These are phyloP conservation scores for Odontomyia ornata DNA, from an alignment of 2,888 invertebrate species.

Conservation along the genomic window DNA sequence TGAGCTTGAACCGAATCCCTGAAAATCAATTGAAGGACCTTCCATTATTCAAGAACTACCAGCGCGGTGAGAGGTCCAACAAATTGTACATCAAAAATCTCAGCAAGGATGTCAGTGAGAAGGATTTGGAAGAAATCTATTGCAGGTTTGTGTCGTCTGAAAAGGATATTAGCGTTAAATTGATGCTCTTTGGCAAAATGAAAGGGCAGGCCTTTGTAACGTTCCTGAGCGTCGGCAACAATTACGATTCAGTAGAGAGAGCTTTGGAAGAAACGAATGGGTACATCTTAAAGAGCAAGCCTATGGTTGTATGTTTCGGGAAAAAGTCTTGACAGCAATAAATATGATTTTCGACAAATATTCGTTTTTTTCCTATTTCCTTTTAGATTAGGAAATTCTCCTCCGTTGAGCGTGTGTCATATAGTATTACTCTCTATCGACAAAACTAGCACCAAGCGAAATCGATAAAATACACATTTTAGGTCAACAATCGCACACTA, in stretches of 20 bases:
- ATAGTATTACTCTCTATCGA: no score
- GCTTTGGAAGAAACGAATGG: slow-evolving; percentile 89
- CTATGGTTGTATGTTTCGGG: slow-evolving; percentile 90
- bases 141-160: slow-evolving; percentile 68
- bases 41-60: slow-evolving; percentile 87
- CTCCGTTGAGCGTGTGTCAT: no score
- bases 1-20: slow-evolving; percentile 75
- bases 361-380: not conserved
- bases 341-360: not conserved
- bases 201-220: slow-evolving; percentile 96
- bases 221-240: slow-evolving; percentile 53
- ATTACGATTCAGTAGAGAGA: slow-evolving; percentile 69
- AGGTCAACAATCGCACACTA: no score
- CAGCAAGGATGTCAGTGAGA: slow-evolving; percentile 78
- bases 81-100: slow-evolving; percentile 94
- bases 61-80: slow-evolving; percentile 80
- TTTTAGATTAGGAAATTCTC: not conserved
- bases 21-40: slow-evolving; percentile 75
- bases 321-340: slow-evolving; percentile 57
- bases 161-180: slow-evolving; percentile 72
- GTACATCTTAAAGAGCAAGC: slow-evolving; percentile 84
- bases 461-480: no score
- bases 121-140: slow-evolving; percentile 80
- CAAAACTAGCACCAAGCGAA: no score
- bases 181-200: slow-evolving; percentile 96